phyloP scores from a whole-genome alignment of 2,797 vertebrate species.

The Chelonia mydas region DNA sequence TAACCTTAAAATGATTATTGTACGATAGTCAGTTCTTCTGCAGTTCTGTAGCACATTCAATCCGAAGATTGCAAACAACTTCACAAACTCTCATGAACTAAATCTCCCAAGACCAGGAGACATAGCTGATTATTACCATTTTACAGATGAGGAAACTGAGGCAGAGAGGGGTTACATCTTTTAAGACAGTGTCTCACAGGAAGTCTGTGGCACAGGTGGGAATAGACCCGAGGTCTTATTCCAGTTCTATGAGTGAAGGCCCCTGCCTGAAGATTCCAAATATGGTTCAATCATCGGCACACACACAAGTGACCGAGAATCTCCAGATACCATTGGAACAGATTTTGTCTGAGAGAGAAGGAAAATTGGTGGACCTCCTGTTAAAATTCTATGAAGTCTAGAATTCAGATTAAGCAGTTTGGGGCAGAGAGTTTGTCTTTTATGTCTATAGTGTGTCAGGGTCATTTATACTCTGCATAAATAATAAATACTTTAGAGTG shows the following conservation, averaged over 20 bases:
- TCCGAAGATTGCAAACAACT: background rate
- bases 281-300: background rate
- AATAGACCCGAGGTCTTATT: background rate
- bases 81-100: background rate
- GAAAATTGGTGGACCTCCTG: conserved; percentile 9
- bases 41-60: background rate
- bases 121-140: background rate
- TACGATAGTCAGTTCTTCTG: background rate
- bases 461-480: conserved; percentile 10
- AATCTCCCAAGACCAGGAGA: background rate
- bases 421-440: conserved; percentile 31
- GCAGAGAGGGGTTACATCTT: background rate
- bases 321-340: background rate
- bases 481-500: background rate
- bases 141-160: background rate
- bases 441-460: background rate
- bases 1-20: conserved; percentile 14
- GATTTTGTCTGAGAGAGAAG: conserved; percentile 12
- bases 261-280: background rate
- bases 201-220: background rate
- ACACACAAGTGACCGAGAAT: background rate
- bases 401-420: conserved; percentile 13
- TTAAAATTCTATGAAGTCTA: background rate
- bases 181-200: background rate
- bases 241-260: background rate